Evolutionary conservation across 2,888 invertebrate genomes (phyloP), one percentile per base, ranked within the genome.

Genomic region (Amiota mariae): DNA sequence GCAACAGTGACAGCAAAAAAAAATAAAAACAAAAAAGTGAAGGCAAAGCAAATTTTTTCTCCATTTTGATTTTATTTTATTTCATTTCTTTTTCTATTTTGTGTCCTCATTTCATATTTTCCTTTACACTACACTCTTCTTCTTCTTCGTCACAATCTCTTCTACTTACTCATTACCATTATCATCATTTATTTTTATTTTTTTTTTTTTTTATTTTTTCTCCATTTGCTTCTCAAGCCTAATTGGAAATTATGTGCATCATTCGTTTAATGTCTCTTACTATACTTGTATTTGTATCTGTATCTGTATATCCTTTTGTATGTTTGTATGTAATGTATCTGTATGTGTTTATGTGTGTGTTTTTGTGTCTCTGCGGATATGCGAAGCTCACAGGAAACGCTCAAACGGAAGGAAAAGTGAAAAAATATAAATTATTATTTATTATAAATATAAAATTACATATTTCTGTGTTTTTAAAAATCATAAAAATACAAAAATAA

Each of bases 171-270:
- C 36, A 36, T 36, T 36, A 36, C 36, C 36, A 6, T 36, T 6
- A 36, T 36, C 36, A 36, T 4, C 36, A 36, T 36, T 70, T 47
- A 20, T 56, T 20, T 11, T 13, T 24, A 36, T 20, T 18, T 24
- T 63, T 49, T 63, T 36, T 51, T 48, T 67, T 75, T 20, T 18
- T 24, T 63, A 36, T 63, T 36, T 51, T 48, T 67, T 75, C 46
- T 36, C 20, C 70, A 72, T 73, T 72, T 76, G 76, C 75, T 13
- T 59, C 20, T 78, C 74, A 57, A 63, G 75, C 66, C 77, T 84
- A 84, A 85, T 85, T 84, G 81, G 75, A 76, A 81, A 78, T 78
- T 78, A 78, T 80, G 77, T 70, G 76, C 77, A 73, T 72, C 74
- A 75, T 57, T 72, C 73, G 73, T 73, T 70, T 66, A 77, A 71